A percentile compares a stretch with the other conserved stretches of the same genome.
phyloP scores from a whole-genome alignment of 2,888 invertebrate species.

The Macrophya annulata region DNA sequence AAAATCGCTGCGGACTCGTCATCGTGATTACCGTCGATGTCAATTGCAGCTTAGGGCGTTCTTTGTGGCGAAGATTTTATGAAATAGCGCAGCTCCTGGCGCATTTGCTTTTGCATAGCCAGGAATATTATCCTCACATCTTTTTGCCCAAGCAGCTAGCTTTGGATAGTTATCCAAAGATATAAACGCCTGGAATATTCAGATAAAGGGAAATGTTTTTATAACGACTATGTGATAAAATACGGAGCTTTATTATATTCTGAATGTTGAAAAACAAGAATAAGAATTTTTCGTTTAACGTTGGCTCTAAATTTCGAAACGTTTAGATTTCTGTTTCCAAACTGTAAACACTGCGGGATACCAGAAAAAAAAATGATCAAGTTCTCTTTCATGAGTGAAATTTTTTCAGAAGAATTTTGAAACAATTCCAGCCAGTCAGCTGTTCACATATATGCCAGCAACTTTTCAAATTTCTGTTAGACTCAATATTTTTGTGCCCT shows the following conservation, averaged over 20 bases:
- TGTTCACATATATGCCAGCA: not conserved
- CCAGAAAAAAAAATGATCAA: not conserved
- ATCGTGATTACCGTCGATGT: not conserved
- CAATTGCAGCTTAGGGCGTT: not conserved
- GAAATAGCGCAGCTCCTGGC: slow-evolving; percentile 54
- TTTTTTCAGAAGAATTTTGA: not conserved
- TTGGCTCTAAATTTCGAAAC: not conserved
- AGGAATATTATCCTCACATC: slow-evolving; percentile 82
- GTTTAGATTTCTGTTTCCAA: too few relatives aligned
- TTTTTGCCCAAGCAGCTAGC: slow-evolving; percentile 83
- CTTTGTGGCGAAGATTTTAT: not conserved
- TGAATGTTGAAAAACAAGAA: not conserved
- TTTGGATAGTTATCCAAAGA: slow-evolving; percentile 79
- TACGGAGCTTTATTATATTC: too few relatives aligned
- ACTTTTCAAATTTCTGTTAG: not conserved
- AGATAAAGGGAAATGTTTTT: not conserved
- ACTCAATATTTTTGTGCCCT: too few relatives aligned
- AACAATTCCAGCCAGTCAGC: not conserved
- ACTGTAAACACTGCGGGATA: not conserved
- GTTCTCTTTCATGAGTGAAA: not conserved
- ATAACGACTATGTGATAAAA: not conserved
- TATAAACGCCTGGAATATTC: slow-evolving; percentile 58
- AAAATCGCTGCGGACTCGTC: not conserved
- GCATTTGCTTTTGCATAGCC: slow-evolving; percentile 73
- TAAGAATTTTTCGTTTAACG: not conserved